Evolutionary conservation across 2,888 invertebrate genomes (phyloP).

Genomic region (Nesidiocoris tenuis): DNA sequence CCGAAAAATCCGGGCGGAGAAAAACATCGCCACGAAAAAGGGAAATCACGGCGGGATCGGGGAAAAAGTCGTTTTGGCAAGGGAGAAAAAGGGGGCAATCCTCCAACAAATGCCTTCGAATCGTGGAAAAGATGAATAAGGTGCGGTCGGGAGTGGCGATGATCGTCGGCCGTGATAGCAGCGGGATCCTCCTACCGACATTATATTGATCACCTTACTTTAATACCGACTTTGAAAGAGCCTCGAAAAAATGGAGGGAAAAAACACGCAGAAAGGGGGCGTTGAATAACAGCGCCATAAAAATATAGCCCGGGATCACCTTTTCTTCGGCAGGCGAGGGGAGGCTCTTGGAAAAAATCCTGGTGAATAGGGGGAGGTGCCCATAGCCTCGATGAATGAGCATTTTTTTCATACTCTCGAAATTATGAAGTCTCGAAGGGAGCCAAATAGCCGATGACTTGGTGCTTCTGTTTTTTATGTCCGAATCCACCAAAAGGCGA

Average conservation of each 20-base stretch:
- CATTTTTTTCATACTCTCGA: not conserved
- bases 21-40: slow-evolving; percentile 4
- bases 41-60: not conserved
- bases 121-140: slow-evolving; percentile 22
- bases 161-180: slow-evolving; percentile 6
- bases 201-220: slow-evolving; percentile 38
- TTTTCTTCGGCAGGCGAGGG: slow-evolving; percentile 8
- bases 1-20: slow-evolving; percentile 21
- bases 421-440: not conserved
- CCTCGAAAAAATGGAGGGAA: not conserved
- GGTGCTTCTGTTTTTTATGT: not conserved
- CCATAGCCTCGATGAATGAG: not conserved
- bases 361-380: not conserved
- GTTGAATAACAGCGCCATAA: slow-evolving; percentile 36
- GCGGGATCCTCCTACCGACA: slow-evolving; percentile 19
- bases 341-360: not conserved
- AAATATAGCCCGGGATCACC: slow-evolving; percentile 38
- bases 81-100: not conserved
- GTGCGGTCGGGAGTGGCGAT: slow-evolving; percentile 6
- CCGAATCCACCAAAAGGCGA: not conserved
- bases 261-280: not conserved
- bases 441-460: not conserved
- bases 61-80: not conserved
- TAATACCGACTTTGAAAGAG: slow-evolving; percentile 39
- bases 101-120: not conserved